Base-by-base conservation (phyloP, 1,140 invertebrate genomes). In the Heterodera schachtii region DNA sequence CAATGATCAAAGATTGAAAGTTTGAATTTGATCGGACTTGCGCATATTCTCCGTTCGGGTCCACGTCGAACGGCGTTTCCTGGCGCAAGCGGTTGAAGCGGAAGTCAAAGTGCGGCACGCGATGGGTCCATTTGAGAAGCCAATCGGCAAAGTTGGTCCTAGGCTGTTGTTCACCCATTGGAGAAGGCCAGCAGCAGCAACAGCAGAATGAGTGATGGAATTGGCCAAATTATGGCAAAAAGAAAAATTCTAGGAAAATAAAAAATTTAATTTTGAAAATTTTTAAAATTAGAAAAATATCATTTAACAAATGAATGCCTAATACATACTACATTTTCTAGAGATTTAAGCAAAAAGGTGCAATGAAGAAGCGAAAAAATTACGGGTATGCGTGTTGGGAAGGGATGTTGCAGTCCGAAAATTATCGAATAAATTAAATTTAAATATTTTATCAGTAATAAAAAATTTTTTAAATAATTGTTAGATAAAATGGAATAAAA, bases 1-100 rank as follows among this genome's bases (percentile, higher is more conserved):
- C 31, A 31, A 31, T 73, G 49, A 31, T 19, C 3, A 73, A 73
- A 73, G 19, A 73, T 46, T 4, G 44, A 73, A 19, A 4, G 3
- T 52, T 52, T 11, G 49, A 52, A 52, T 52, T 52, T 8, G 11
- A 52, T 46, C 21, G 41, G 64, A 82, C 81, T 76, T 82, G 81
- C 46, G 80, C 74, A 82, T 82, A 82, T 60, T 71, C 81, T 43
- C 81, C 81, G 73, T 82, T 81, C 52, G 73, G 44, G 57, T 82
- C 80, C 44, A 82, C 64, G 49, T 82, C 73, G 52, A 82, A 82
- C 16, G 81, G 79, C 41, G 47, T 74, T n/a, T 73, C 75, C 21
- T 19, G 4, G 2, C 43, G 79, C 49, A 82, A n/a, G 11, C 69
- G 79, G 21, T 60, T 19, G 70, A 82, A 81, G 21, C 67, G 57